A percentile compares a stretch with the other conserved stretches of the same genome.
phyloP scores from a whole-genome alignment of 2,797 vertebrate species.

The Coregonus ussuriensis region DNA sequence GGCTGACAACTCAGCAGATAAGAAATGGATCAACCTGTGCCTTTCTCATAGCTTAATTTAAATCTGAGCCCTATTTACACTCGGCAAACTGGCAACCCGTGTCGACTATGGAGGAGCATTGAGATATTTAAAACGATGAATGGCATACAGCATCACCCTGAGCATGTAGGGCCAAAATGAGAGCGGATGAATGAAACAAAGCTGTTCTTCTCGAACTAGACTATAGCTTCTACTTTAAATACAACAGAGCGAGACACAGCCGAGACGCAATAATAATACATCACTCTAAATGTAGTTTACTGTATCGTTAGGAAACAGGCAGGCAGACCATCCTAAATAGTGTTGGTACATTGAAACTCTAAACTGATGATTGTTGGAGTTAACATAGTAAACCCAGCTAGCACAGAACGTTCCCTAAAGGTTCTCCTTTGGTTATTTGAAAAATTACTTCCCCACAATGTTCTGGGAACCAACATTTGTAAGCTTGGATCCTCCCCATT shows the following conservation, averaged over 20 bases:
- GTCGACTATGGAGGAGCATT: slow-evolving; percentile 64
- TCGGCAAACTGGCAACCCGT: slow-evolving; percentile 58
- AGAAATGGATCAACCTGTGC: slow-evolving; percentile 78
- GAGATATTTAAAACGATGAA: slow-evolving; percentile 70
- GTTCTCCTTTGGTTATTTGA: neutral
- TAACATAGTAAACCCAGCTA: neutral
- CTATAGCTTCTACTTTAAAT: slow-evolving; percentile 49
- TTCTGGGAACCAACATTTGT: neutral
- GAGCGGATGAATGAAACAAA: slow-evolving; percentile 43
- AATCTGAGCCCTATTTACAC: slow-evolving; percentile 76
- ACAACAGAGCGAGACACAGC: slow-evolving; percentile 19
- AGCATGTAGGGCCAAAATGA: too few relatives aligned
- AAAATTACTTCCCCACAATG: neutral
- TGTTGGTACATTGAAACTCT: neutral
- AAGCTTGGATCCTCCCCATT: neutral
- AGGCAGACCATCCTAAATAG: neutral
- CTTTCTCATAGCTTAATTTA: slow-evolving; percentile 78
- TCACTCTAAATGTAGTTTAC: neutral
- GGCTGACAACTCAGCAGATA: slow-evolving; percentile 75
- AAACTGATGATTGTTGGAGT: neutral
- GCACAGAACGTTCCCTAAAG: neutral
- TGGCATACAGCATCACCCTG: slow-evolving; percentile 53
- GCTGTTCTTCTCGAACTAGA: slow-evolving; percentile 52
- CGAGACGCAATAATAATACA: slow-evolving; percentile 4
- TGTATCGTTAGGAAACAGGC: neutral